phyloP scores from a whole-genome alignment of 1,140 invertebrate genomes.

The Phthorimaea operculella region DNA sequence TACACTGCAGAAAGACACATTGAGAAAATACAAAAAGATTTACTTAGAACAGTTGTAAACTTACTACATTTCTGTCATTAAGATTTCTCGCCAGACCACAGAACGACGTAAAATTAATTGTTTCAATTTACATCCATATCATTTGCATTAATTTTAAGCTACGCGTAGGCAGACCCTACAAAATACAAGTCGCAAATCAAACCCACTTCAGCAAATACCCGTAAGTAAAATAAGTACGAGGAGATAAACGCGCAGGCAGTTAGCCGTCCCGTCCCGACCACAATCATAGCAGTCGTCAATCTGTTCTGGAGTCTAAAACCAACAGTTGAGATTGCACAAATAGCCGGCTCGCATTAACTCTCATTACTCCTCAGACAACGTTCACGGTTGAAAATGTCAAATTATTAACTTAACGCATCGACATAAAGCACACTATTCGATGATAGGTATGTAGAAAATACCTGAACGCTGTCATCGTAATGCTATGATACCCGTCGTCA shows the following conservation, averaged over 20 bases:
- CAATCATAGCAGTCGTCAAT: slow-evolving; percentile 39
- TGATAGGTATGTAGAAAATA: slow-evolving; percentile 5
- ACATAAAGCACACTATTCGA: slow-evolving; percentile 29
- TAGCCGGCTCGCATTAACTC: slow-evolving; percentile 46
- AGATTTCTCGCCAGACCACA: slow-evolving; percentile 2
- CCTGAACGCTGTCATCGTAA: neutral
- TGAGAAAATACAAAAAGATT: neutral
- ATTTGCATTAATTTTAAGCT: slow-evolving; percentile 24
- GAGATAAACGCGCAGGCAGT: slow-evolving; percentile 26
- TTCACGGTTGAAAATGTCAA: slow-evolving; percentile 19
- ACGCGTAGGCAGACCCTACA: slow-evolving; percentile 31
- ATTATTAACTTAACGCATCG: slow-evolving; percentile 18
- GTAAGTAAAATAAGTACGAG: slow-evolving; percentile 24
- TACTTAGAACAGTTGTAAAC: neutral
- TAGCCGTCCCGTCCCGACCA: slow-evolving; percentile 22
- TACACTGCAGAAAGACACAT: too few relatives aligned
- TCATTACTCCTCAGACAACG: slow-evolving; percentile 42
- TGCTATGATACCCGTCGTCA: slow-evolving; percentile 31
- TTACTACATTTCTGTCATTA: neutral
- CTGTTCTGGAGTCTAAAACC: slow-evolving; percentile 34
- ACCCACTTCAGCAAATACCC: slow-evolving; percentile 34
- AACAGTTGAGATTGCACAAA: slow-evolving; percentile 56
- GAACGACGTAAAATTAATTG: slow-evolving; percentile 22
- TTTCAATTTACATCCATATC: slow-evolving; percentile 25
- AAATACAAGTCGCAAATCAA: slow-evolving; percentile 37